A percentile compares a stretch with the other conserved stretches of the same genome.
Evolutionary conservation across 2,888 invertebrate genomes (phyloP).

Genomic region (Xestobium rufovillosum): DNA sequence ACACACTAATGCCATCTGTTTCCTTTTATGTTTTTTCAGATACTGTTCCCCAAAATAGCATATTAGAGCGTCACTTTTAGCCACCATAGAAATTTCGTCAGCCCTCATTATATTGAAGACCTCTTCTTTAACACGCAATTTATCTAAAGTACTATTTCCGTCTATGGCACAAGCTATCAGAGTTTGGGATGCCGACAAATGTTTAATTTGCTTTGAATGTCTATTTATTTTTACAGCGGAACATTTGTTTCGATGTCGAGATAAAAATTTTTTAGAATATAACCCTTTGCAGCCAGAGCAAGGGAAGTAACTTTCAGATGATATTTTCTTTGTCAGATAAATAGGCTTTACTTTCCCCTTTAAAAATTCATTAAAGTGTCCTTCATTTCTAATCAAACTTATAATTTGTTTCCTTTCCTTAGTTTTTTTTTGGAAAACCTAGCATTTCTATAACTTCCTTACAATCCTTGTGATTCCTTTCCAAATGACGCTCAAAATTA

Average conservation of each 20-base stretch:
- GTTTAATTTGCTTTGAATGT: constrained; percentile 9
- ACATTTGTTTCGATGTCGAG: constrained; percentile 16
- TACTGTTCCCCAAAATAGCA: constrained; percentile 15
- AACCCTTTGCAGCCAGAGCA: constrained; percentile 18
- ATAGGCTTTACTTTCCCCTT: constrained; percentile 17
- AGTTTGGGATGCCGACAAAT: constrained; percentile 14
- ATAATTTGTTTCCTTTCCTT: constrained; percentile 13
- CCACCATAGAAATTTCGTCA: constrained; percentile 8
- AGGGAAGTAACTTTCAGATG: no score
- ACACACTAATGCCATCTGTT: constrained; percentile 13
- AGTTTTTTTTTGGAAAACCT: constrained; percentile 13
- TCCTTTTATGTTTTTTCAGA: constrained; percentile 18
- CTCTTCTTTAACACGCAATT: constrained; percentile 9
- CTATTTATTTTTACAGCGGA: constrained; percentile 5
- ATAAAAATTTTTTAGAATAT: constrained; percentile 15
- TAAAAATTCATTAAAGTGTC: constrained; percentile 16
- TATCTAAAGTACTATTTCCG: constrained; percentile 9
- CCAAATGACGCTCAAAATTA: constrained; percentile 19
- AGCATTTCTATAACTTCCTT: constrained; percentile 15
- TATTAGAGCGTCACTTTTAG: constrained; percentile 15
- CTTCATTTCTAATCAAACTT: constrained; percentile 15
- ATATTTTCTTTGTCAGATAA: no score
- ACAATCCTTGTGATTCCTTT: constrained; percentile 18
- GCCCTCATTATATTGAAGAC: constrained; percentile 11
- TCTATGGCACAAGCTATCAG: constrained; percentile 14